Evolutionary conservation across 2,888 invertebrate genomes (phyloP).

Genomic region (Gastracanthus pulcherrimus): DNA sequence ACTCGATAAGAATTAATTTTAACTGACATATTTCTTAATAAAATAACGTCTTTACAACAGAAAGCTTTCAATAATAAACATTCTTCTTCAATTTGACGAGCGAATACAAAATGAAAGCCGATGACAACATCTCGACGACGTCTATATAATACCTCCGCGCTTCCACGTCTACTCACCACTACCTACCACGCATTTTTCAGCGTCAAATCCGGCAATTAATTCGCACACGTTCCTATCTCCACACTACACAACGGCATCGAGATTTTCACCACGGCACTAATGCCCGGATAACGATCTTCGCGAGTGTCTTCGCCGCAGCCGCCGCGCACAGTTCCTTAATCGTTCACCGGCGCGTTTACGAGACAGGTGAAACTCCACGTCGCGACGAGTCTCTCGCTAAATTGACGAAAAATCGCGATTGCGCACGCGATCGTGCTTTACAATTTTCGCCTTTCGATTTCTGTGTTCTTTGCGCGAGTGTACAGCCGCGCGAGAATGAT

Average conservation of each 20-base stretch:
- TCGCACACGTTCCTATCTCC: not conserved
- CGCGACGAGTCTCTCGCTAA: not conserved
- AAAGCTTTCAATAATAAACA: too few relatives aligned
- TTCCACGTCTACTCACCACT: conserved; percentile 4
- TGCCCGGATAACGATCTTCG: not conserved
- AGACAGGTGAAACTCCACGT: conserved; percentile 1
- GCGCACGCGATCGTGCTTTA: not conserved
- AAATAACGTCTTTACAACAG: too few relatives aligned
- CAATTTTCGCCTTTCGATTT: not conserved
- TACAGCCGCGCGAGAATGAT: not conserved
- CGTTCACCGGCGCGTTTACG: not conserved
- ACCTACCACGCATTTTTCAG: not conserved
- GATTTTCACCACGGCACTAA: not conserved
- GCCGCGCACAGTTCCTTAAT: too few relatives aligned
- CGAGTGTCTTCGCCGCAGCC: too few relatives aligned
- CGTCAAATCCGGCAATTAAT: conserved; percentile 7
- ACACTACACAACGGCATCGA: not conserved
- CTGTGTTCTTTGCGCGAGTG: not conserved
- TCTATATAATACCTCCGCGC: not conserved
- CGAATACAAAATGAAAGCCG: conserved; percentile 5
- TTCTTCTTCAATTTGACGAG: too few relatives aligned
- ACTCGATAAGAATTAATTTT: too few relatives aligned
- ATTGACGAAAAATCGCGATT: not conserved
- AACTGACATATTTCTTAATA: too few relatives aligned
- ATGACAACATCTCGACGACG: conserved; percentile 22